Evolutionary conservation across 2,797 vertebrate genomes (phyloP).

Genomic region (Lepilemur septentrionalis): DNA sequence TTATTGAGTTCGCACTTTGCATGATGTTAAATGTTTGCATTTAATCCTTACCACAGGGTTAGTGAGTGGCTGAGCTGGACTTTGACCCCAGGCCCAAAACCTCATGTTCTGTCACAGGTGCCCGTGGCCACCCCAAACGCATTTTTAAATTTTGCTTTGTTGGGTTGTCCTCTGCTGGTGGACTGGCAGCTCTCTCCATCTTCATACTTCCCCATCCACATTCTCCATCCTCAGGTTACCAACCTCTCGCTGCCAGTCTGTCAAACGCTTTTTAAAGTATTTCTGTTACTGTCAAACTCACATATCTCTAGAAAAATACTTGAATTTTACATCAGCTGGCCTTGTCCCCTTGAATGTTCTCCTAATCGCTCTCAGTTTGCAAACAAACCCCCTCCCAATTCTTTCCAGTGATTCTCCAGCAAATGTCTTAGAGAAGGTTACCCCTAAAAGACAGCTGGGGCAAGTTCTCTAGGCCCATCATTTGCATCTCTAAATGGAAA

Average conservation of each 20-base stretch:
- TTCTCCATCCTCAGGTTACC: background rate
- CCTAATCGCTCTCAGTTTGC: background rate
- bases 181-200: background rate
- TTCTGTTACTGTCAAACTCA: background rate
- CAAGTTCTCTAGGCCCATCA: background rate
- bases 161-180: background rate
- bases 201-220: background rate
- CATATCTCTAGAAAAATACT: background rate
- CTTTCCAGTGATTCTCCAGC: conserved; percentile 3
- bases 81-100: background rate
- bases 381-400: background rate
- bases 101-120: background rate
- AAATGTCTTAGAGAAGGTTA: conserved; percentile 39
- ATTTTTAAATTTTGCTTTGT: background rate
- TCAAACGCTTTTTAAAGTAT: background rate
- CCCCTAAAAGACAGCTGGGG: background rate
- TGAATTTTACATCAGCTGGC: background rate
- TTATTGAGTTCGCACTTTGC: background rate
- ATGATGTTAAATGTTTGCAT: background rate
- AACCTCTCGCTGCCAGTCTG: background rate
- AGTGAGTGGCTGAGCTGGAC: background rate
- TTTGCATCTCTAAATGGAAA: background rate
- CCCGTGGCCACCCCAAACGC: background rate
- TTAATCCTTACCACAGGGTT: background rate
- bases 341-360: background rate